Evolutionary conservation across 2,888 invertebrate species (phyloP).

Genomic region (Clusia tigrina): DNA sequence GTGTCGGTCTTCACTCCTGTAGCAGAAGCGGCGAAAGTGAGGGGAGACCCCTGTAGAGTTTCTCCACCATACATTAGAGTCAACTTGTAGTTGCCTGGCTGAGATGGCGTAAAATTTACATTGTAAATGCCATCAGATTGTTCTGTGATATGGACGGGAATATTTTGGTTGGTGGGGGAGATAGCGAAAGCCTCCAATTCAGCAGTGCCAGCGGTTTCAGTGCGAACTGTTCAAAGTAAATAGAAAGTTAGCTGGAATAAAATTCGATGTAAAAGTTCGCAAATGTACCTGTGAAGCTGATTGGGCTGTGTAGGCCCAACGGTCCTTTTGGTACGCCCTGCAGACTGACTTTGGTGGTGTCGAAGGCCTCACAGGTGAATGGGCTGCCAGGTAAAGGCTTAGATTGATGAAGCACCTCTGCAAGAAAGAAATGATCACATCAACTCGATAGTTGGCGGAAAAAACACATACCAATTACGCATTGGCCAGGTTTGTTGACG

Average conservation of each 20-base stretch:
- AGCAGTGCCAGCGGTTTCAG: conserved; percentile 83
- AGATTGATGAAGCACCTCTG: conserved; percentile 90
- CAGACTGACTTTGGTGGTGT: conserved; percentile 82
- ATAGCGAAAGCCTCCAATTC: conserved; percentile 88
- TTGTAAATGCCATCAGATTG: conserved; percentile 76
- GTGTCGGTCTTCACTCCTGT: conserved; percentile 67
- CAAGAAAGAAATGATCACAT: too few relatives aligned
- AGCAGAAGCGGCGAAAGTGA: conserved; percentile 71
- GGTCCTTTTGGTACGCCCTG: conserved; percentile 79
- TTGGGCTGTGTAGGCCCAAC: conserved; percentile 82
- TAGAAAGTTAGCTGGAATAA: neutral
- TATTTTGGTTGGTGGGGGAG: conserved; percentile 83
- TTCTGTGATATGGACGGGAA: conserved; percentile 79
- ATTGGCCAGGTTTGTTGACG: conserved; percentile 77
- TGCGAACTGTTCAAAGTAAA: conserved; percentile 70
- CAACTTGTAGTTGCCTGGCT: conserved; percentile 75
- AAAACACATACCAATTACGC: conserved; percentile 69
- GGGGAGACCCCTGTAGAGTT: conserved; percentile 67
- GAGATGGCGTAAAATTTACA: conserved; percentile 84
- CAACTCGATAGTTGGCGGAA: neutral
- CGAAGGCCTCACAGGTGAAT: conserved; percentile 91
- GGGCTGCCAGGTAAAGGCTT: conserved; percentile 93
- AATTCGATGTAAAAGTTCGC: neutral
- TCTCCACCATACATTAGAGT: conserved; percentile 76
- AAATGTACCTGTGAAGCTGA: conserved; percentile 79